phyloP scores from a whole-genome alignment of 1,140 invertebrate genomes.

The Drosophila leontia region DNA sequence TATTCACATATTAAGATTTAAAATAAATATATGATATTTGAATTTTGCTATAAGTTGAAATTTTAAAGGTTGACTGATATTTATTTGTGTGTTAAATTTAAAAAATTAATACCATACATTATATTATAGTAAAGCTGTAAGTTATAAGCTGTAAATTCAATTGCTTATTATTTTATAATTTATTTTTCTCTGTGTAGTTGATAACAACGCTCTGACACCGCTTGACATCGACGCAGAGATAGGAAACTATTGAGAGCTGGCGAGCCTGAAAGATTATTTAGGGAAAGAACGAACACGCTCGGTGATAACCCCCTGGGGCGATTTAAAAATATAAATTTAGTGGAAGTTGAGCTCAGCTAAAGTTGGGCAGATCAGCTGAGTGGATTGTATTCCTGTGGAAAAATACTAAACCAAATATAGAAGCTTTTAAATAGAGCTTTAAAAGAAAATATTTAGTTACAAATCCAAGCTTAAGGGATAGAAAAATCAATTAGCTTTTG shows the following conservation, averaged over 20 bases:
- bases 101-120: no score
- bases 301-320: conserved; percentile 63
- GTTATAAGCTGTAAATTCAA: no score
- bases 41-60: not conserved
- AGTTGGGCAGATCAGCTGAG: conserved; percentile 26
- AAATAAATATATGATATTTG: not conserved
- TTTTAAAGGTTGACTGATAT: not conserved
- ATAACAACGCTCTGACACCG: conserved; percentile 29
- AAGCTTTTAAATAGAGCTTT: not conserved
- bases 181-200: conserved; percentile 7
- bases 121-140: no score
- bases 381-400: conserved; percentile 31
- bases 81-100: not conserved
- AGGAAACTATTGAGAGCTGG: conserved; percentile 10
- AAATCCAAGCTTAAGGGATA: not conserved
- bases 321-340: conserved; percentile 4
- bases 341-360: conserved; percentile 15
- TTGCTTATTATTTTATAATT: no score
- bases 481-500: not conserved
- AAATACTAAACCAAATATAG: conserved; percentile 2
- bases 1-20: not conserved
- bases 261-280: conserved; percentile 6
- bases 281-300: conserved; percentile 9
- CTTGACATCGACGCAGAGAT: conserved; percentile 48
- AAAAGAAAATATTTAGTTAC: not conserved